Percentiles rank a stretch among this genome's conserved stretches.
These are phyloP conservation scores for Corvus moneduloides DNA, from an alignment of 2,113 vertebrate species.

Conservation along the genomic window DNA sequence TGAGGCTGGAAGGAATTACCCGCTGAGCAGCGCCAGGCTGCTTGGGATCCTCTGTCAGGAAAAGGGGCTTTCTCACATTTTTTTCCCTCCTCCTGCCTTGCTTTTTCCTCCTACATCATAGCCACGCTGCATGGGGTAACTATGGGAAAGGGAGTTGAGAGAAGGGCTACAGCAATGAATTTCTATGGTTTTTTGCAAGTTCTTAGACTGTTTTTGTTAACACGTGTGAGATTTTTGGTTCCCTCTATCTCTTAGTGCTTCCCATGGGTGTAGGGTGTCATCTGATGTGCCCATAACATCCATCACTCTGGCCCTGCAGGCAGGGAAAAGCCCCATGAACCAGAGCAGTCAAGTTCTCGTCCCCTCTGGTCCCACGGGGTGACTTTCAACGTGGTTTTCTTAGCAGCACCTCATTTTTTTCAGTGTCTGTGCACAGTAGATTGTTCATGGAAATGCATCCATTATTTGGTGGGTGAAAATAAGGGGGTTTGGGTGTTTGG, in stretches of 20 bases:
- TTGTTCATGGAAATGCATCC: neutral
- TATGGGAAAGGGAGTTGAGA: neutral
- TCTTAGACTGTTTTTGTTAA: slow-evolving; percentile 20
- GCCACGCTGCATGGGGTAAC: neutral
- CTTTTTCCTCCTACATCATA: accelerated
- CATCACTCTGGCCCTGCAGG: slow-evolving; percentile 56
- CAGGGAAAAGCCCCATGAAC: slow-evolving; percentile 65
- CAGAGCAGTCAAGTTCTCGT: neutral
- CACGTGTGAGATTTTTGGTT: slow-evolving; percentile 40
- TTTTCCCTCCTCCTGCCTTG: neutral
- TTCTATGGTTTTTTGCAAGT: accelerated
- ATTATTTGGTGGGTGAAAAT: neutral
- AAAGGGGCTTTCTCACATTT: neutral
- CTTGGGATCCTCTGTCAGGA: accelerated
- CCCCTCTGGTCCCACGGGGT: neutral
- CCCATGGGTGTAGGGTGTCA: neutral
- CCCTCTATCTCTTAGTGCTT: slow-evolving; percentile 52
- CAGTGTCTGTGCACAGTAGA: accelerated
- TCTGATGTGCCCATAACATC: slow-evolving; percentile 42
- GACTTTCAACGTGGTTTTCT: neutral
- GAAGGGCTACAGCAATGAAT: accelerated
- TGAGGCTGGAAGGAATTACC: slow-evolving; percentile 5
- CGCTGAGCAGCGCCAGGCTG: neutral
- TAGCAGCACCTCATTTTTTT: neutral
- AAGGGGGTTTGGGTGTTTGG: neutral